These are phyloP conservation scores for Lasius fuliginosus DNA, from an alignment of 2,888 invertebrate species.

Conservation along the genomic window DNA sequence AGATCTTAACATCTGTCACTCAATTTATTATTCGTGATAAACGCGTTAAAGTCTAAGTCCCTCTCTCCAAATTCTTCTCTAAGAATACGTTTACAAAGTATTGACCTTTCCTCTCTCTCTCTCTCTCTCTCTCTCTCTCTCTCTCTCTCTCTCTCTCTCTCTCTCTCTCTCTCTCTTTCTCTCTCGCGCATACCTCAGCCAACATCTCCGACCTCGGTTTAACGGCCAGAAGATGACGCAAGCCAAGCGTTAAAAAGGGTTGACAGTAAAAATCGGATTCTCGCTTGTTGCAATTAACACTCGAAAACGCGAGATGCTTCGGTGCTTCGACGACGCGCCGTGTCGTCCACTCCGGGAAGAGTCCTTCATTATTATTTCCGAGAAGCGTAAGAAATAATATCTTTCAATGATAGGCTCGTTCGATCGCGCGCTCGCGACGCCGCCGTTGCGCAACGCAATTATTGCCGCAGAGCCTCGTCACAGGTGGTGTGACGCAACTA, in stretches of 20 bases:
- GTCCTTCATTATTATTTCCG: constrained; percentile 50
- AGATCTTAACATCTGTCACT: neutral
- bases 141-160: neutral
- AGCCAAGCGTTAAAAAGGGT: constrained; percentile 8
- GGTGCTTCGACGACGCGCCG: neutral
- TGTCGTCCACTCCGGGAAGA: constrained; percentile 28
- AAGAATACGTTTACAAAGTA: constrained; percentile 6
- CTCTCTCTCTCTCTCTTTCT: neutral
- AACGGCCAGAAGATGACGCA: neutral
- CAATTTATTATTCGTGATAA: neutral
- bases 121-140: neutral
- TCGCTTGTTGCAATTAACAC: constrained; percentile 33
- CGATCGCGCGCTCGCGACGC: constrained; percentile 24
- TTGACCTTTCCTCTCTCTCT: neutral
- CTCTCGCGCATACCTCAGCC: neutral
- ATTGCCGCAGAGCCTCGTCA: constrained; percentile 64
- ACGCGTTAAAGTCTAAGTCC: neutral
- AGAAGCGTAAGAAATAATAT: constrained; percentile 15
- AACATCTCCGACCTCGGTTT: constrained; percentile 26
- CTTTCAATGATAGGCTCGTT: constrained; percentile 16
- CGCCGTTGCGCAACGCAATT: constrained; percentile 63
- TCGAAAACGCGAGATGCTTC: neutral
- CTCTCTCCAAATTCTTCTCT: neutral
- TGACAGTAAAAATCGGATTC: constrained; percentile 2
- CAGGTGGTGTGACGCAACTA: constrained; percentile 66